phyloP scores from a whole-genome alignment of 2,888 invertebrate genomes.

The Ctenicera cuprea region DNA sequence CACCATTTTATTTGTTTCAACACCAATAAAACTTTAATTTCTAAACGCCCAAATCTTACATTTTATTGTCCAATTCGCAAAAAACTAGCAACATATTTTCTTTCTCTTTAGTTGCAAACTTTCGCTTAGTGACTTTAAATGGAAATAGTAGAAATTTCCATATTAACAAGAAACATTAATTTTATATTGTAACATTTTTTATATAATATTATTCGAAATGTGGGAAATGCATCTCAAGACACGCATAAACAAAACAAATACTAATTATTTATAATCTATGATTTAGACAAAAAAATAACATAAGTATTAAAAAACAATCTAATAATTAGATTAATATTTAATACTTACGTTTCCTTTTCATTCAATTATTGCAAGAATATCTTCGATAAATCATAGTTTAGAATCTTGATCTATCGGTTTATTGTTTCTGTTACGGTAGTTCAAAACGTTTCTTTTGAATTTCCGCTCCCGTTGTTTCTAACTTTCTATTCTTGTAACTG shows the following conservation, averaged over 20 bases:
- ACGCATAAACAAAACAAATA: no score
- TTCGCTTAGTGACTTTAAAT: no score
- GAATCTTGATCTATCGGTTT: neutral
- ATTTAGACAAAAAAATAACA: no score
- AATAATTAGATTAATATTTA: no score
- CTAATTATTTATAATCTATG: no score
- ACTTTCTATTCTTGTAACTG: neutral
- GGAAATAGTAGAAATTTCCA: no score
- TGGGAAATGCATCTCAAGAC: no score
- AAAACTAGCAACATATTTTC: neutral
- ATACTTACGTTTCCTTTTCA: no score
- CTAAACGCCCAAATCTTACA: neutral
- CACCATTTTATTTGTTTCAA: neutral
- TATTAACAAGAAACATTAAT: no score
- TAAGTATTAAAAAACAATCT: no score
- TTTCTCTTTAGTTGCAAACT: neutral
- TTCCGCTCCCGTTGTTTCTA: conserved; percentile 3
- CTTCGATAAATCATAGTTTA: neutral
- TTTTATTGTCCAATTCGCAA: neutral
- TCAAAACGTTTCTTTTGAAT: neutral
- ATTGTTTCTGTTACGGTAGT: neutral
- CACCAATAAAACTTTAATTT: neutral
- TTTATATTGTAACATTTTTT: no score
- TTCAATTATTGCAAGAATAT: neutral
- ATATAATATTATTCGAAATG: no score